Evolutionary conservation across 2,888 invertebrate species (phyloP), one percentile per base, ranked within the genome.

Genomic region (Rhamphomyia laevipes): DNA sequence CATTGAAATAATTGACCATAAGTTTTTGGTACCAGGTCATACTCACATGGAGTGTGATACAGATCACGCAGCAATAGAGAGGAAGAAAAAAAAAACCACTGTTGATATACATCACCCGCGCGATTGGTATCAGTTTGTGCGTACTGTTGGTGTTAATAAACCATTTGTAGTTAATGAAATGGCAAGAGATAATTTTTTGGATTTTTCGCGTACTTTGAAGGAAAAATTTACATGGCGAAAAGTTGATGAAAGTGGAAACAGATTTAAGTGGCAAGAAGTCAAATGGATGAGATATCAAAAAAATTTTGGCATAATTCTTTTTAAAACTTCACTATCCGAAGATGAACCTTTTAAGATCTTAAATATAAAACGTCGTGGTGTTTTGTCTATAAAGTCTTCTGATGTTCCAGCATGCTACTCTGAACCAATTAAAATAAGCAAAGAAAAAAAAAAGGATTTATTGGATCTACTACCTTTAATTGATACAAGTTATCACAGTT

Each of bases 1-100:
- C 12, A 41, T 41, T 18, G n/a, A 21, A 11, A 11, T 11, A 21
- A 40, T 40, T 3, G 18, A 40, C 13, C 40, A 40, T 12, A 54
- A 51, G 45, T 54, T 56, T 42, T 43, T 52, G 31, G 43, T 48
- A n/a, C 33, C 43, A 6, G 54, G 54, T 43, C 45, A 55, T 40
- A 23, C 55, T 44, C 41, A 50, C 47, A 50, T 46, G 53, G 38
- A 45, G 23, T 43, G 27, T 43, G 38, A 38, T 38, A 16, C 16
- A 16, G 17, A 3, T 15, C 38, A 38, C 16, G n/a, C 38, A 38
- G 11, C 16, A 15, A 38, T 38, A 15, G 38, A 38, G 16, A 15
- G 38, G 11, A 38, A 38, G 38, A 38, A 38, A 15, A 38, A 38
- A 4, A 4, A 5, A 10, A 40, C 40, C 13, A 16, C 16, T n/a